Evolutionary conservation across 2,888 invertebrate species (phyloP).

Genomic region (Matsumyia berberina): DNA sequence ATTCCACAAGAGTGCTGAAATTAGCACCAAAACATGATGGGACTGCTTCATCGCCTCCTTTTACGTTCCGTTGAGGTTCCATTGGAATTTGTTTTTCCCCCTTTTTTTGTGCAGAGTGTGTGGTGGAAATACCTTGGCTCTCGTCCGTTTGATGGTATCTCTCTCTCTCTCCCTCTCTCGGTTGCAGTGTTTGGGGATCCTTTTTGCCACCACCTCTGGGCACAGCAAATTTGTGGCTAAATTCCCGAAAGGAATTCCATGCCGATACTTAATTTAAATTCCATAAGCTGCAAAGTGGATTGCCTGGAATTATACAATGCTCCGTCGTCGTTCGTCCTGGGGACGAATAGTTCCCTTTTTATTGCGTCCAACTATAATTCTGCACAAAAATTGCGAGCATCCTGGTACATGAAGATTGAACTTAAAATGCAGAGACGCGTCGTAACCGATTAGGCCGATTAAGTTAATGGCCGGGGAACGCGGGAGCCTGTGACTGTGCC

Average conservation of each 20-base stretch:
- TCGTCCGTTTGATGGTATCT: slow-evolving; percentile 67
- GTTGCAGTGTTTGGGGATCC: slow-evolving; percentile 39
- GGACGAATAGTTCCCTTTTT: slow-evolving; percentile 64
- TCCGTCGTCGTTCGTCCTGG: background rate
- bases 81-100: slow-evolving; percentile 34
- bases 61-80: slow-evolving; percentile 66
- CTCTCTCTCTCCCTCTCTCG: slow-evolving; percentile 18
- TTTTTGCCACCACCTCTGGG: slow-evolving; percentile 45
- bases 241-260: slow-evolving; percentile 80
- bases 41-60: slow-evolving; percentile 71
- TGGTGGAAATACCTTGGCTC: slow-evolving; percentile 38
- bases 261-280: slow-evolving; percentile 83
- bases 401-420: slow-evolving; percentile 74
- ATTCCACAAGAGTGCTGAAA: slow-evolving; percentile 78
- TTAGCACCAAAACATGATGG: slow-evolving; percentile 78
- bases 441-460: slow-evolving; percentile 77
- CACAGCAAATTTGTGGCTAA: slow-evolving; percentile 67
- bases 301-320: slow-evolving; percentile 75
- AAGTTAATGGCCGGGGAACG: slow-evolving; percentile 66
- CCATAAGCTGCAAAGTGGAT: slow-evolving; percentile 78
- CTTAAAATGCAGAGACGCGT: slow-evolving; percentile 76
- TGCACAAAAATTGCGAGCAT: slow-evolving; percentile 70
- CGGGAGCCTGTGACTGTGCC: slow-evolving; percentile 37
- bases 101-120: slow-evolving; percentile 23
- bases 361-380: slow-evolving; percentile 41